phyloP scores from a whole-genome alignment of 2,113 vertebrate species.

The Epinephelus lanceolatus region DNA sequence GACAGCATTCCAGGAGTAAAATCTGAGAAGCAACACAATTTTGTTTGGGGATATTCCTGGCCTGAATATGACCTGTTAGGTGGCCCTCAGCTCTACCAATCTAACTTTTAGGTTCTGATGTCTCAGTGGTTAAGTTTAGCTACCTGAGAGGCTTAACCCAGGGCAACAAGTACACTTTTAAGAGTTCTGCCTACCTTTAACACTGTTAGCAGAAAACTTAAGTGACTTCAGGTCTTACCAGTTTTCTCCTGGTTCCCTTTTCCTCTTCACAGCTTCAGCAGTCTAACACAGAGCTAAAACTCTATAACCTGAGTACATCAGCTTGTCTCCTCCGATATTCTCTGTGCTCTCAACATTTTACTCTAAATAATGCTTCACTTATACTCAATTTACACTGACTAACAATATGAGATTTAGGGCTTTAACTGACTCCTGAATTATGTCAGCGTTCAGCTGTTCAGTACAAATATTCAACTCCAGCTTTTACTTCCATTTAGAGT shows the following conservation, averaged over 20 bases:
- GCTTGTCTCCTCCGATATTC: background rate
- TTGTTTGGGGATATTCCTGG: conserved; percentile 1
- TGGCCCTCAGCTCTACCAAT: conserved; percentile 6
- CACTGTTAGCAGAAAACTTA: background rate
- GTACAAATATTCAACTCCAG: too few species aligned
- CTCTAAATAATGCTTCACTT: background rate
- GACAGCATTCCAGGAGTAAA: background rate
- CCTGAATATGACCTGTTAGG: background rate
- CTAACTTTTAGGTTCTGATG: conserved; percentile 21
- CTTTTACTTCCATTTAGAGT: too few species aligned
- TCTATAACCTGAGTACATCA: background rate
- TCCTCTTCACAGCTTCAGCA: background rate
- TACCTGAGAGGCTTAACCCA: conserved; percentile 2
- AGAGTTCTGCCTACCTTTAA: conserved; percentile 11
- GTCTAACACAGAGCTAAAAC: background rate
- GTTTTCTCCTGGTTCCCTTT: background rate
- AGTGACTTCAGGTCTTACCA: conserved; percentile 2
- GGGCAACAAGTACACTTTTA: background rate
- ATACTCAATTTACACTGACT: background rate
- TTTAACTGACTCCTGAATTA: too few species aligned
- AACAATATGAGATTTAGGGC: too few species aligned
- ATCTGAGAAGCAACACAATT: background rate
- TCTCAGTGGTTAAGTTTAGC: conserved; percentile 20
- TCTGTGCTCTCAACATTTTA: background rate
- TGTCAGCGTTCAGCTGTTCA: too few species aligned